A percentile compares a stretch with the other conserved stretches of the same genome.
These are phyloP conservation scores for Hemiscyllium ocellatum DNA, from an alignment of 2,113 vertebrate genomes.

Conservation along the genomic window DNA sequence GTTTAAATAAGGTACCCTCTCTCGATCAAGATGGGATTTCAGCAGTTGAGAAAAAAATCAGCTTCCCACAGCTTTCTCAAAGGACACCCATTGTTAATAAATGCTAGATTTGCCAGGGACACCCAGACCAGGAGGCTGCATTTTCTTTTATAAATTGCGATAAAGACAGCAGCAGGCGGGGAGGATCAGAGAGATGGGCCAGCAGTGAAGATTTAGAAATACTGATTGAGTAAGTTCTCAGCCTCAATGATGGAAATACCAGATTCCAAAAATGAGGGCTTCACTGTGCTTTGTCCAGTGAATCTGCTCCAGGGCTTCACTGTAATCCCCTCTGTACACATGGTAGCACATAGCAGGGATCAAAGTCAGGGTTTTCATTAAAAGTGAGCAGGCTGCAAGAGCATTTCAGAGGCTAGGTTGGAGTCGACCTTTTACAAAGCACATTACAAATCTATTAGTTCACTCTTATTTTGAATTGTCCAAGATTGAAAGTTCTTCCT, in stretches of 20 bases:
- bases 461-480: not conserved
- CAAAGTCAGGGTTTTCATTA: slow-evolving; percentile 20
- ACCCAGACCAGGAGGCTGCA: not conserved
- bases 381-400: not conserved
- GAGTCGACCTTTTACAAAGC: not conserved
- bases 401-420: not conserved
- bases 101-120: not conserved
- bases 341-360: not conserved
- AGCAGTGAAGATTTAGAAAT: not conserved
- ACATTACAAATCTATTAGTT: not conserved
- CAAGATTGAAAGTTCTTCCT: not conserved
- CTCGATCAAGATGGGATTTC: not conserved
- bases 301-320: not conserved
- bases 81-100: not conserved
- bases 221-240: not conserved
- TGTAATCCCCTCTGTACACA: not conserved
- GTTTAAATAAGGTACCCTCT: not conserved
- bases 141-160: not conserved
- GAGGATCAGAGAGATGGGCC: not conserved
- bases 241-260: not conserved
- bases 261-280: not conserved
- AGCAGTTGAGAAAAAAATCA: not conserved
- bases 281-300: not conserved
- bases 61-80: not conserved
- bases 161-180: not conserved